Conservation (phyloP, 2,888 invertebrate species). For the Mongoloraphidia duomilia region DNA sequence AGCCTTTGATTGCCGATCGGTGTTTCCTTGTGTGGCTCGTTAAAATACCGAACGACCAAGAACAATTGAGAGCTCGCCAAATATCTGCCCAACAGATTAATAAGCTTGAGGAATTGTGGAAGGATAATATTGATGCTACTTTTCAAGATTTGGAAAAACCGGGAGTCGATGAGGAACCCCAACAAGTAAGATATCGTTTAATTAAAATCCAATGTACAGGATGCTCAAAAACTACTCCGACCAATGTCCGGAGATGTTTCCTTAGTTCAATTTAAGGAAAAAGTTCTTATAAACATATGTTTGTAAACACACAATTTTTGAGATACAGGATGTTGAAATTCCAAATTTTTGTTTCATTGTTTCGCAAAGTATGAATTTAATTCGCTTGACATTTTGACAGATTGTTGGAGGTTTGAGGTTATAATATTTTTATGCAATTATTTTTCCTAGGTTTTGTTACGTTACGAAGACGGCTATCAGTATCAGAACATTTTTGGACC, state of each 20-base stretch:
- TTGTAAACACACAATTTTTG: too few species aligned
- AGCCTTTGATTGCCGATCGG: conserved; percentile 91
- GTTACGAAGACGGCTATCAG: conserved; percentile 98
- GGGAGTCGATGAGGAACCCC: conserved; percentile 94
- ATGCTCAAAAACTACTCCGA: too few species aligned
- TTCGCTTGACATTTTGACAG: too few species aligned
- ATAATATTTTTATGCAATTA: background rate
- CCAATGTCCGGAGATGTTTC: too few species aligned
- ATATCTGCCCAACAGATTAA: conserved; percentile 96
- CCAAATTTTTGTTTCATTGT: too few species aligned
- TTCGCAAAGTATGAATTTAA: too few species aligned
- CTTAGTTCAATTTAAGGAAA: too few species aligned
- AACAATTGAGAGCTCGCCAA: conserved; percentile 89
- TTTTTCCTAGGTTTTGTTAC: conserved; percentile 27
- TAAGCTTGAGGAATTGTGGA: conserved; percentile 97
- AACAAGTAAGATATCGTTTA: conserved; percentile 47
- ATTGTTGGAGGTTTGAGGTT: too few species aligned
- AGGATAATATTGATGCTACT: conserved; percentile 94
- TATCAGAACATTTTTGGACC: conserved; percentile 98
- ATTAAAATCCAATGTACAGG: too few species aligned
- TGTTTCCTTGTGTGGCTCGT: conserved; percentile 95
- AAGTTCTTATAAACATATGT: too few species aligned
- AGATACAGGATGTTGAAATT: too few species aligned
- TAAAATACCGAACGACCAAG: conserved; percentile 93
- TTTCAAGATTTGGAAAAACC: conserved; percentile 97